Evolutionary conservation across 2,113 vertebrate genomes (phyloP), one percentile per base, ranked within the genome.

Genomic region (Nothobranchius furzeri): DNA sequence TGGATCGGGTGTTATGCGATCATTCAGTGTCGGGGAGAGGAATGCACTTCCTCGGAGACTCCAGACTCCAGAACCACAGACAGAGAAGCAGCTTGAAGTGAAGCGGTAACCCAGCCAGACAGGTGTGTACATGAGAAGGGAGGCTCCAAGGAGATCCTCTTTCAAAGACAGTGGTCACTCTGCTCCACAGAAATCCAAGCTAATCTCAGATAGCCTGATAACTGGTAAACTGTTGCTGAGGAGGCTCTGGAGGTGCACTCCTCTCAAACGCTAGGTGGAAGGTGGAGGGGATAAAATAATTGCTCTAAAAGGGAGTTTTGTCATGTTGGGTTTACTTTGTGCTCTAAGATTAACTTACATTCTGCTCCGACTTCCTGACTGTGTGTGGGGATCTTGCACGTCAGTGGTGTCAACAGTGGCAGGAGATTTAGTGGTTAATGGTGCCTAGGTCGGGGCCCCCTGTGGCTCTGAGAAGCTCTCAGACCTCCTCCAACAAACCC

Each of bases 1-100:
- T 63, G 55, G 56, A 46, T 68, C 8, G 61, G 70, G 71, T 83
- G 87, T 86, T 76, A 91, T 85, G 80, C 75, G 89, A 91, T 91
- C 88, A 83, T 82, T 60, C 64, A 59, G 62, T 71, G 60, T 63
- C 3, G 7, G 12, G 62, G 72, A 78, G 51, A 85, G 85, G 86
- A 88, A 92, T 89, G 83, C 79, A 88, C 85, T 91, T 89, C 84
- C 87, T 89, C 46, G 40, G 70, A 87, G 86, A 75, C 85, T 79
- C 68, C 76, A 81, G 84, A 80, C 83, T 86, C 75, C 74, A 77
- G 65, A 63, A 73, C 73, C 85, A 62, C 78, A 89, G 87, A 88
- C 80, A 70, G 78, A 81, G 73, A 76, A 75, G 63, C 56, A 64
- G 54, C 76, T 84, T 84, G 68, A 88, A 85, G 75, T 86, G 50